These are phyloP conservation scores for Coenonympha glycerion DNA, from an alignment of 2,888 invertebrate species.

Conservation along the genomic window DNA sequence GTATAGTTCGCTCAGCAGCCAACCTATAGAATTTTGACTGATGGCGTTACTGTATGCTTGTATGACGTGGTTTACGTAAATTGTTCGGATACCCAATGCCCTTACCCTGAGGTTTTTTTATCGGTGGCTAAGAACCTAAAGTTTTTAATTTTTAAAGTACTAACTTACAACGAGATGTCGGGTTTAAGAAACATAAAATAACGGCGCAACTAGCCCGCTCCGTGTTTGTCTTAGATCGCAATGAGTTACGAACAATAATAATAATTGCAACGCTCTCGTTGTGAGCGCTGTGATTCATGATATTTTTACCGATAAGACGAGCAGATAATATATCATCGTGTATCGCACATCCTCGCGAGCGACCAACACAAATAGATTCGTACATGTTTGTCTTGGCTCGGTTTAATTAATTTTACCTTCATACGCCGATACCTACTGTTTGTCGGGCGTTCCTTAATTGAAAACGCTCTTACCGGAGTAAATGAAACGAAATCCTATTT, in stretches of 20 bases:
- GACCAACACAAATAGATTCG: constrained; percentile 68
- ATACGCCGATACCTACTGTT: constrained; percentile 72
- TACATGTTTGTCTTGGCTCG: constrained; percentile 72
- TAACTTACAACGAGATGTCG: too few species aligned
- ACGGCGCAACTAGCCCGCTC: background rate
- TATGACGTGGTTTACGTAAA: too few species aligned
- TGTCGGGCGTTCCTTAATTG: constrained; percentile 72
- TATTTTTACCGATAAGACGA: constrained; percentile 23
- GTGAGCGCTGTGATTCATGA: constrained; percentile 15
- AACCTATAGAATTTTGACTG: too few species aligned
- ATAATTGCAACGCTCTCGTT: background rate
- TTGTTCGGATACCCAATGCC: too few species aligned
- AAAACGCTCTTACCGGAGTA: constrained; percentile 72
- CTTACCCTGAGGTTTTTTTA: too few species aligned
- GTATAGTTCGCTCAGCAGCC: too few species aligned
- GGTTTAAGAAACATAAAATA: too few species aligned
- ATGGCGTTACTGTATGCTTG: too few species aligned
- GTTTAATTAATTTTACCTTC: constrained; percentile 76
- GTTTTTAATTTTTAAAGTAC: too few species aligned
- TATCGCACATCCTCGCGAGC: constrained; percentile 42
- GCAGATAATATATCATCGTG: constrained; percentile 29
- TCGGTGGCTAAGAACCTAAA: too few species aligned
- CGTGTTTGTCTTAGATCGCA: too few species aligned
- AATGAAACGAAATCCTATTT: constrained; percentile 75
- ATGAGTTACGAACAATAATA: background rate